Percentiles rank a stretch among this genome's conserved stretches.
These are phyloP conservation scores for Acipenser transmontanus DNA, from an alignment of 2,797 vertebrate genomes.

Conservation along the genomic window DNA sequence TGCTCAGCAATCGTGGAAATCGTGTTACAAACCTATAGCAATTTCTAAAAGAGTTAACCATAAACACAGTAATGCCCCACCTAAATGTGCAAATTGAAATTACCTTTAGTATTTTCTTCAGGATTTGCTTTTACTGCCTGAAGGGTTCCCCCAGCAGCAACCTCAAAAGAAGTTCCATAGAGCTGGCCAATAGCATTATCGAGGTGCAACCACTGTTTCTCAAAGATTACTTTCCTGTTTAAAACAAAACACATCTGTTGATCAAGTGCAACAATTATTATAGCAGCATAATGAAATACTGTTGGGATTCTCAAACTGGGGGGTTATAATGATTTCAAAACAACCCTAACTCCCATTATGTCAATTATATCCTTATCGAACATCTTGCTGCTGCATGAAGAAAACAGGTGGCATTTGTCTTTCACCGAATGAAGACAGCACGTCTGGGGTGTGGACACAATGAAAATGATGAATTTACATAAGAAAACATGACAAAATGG, in stretches of 20 bases:
- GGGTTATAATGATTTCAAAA: no score
- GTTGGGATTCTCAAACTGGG: neutral
- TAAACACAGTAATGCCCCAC: no score
- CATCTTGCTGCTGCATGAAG: no score
- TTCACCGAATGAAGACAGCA: no score
- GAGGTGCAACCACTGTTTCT: conserved; percentile 93
- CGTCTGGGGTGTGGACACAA: no score
- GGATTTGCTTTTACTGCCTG: conserved; percentile 57
- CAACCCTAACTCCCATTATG: neutral
- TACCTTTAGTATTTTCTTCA: conserved; percentile 62
- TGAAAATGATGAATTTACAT: no score
- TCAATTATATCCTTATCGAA: neutral
- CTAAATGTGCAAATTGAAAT: conserved; percentile 6
- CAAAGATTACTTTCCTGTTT: conserved; percentile 85
- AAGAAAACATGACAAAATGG: no score
- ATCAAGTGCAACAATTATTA: no score
- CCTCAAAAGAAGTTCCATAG: conserved; percentile 83
- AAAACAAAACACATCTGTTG: neutral
- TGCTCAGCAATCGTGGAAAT: no score
- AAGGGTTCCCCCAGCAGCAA: conserved; percentile 69
- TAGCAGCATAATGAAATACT: neutral
- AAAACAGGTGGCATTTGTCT: no score
- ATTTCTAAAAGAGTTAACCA: no score
- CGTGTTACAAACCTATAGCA: no score
- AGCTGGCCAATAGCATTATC: conserved; percentile 79